Conservation (phyloP, 2,888 invertebrate genomes). For the Timema podura region DNA sequence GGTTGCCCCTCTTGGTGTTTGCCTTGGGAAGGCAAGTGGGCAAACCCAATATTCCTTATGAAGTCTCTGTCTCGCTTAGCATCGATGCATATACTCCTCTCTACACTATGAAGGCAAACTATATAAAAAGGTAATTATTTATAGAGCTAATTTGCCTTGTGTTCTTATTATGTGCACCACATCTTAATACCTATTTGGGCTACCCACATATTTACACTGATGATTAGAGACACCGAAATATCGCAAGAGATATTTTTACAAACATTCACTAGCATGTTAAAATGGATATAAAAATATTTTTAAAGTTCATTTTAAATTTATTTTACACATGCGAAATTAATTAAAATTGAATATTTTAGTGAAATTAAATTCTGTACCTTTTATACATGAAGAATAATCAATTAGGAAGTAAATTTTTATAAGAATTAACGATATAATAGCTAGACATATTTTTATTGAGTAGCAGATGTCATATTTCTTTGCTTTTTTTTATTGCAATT, state of each 20-base stretch:
- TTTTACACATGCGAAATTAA: too few species aligned
- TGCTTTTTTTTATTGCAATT: too few species aligned
- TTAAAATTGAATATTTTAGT: too few species aligned
- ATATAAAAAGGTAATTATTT: conserved; percentile 47
- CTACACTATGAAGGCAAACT: conserved; percentile 84
- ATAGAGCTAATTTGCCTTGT: neutral
- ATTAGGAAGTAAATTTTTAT: too few species aligned
- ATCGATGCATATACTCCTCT: conserved; percentile 92
- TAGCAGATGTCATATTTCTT: too few species aligned
- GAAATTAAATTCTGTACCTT: too few species aligned
- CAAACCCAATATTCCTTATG: conserved; percentile 77
- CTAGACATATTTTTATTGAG: too few species aligned
- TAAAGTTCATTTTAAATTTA: too few species aligned
- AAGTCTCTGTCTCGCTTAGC: conserved; percentile 76
- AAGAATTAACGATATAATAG: too few species aligned
- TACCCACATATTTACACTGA: neutral
- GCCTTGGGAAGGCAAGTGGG: conserved; percentile 93
- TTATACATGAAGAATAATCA: too few species aligned
- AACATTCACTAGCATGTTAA: neutral
- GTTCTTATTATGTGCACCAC: neutral
- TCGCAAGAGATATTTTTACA: neutral
- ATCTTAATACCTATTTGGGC: neutral
- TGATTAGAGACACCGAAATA: neutral
- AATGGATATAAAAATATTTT: neutral
- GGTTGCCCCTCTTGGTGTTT: conserved; percentile 96